phyloP scores from a whole-genome alignment of 2,113 vertebrate species.

The Lophura nycthemera region DNA sequence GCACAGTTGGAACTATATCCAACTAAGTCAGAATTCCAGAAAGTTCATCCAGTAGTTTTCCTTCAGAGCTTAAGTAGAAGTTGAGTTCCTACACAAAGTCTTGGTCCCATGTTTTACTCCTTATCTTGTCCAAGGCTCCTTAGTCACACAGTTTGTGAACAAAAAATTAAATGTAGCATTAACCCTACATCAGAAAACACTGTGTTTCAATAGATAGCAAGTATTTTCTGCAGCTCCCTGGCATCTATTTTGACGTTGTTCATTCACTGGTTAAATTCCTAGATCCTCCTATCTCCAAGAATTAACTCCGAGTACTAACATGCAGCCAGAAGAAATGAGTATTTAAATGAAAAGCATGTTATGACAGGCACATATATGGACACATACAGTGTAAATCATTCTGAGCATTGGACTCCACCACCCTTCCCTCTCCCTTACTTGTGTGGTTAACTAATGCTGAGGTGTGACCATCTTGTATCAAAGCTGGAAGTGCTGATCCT shows the following conservation, averaged over 20 bases:
- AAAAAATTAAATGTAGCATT: neutral
- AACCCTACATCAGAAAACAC: neutral
- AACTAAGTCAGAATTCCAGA: neutral
- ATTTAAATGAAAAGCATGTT: neutral
- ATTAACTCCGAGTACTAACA: neutral
- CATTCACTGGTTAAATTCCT: neutral
- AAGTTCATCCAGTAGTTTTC: neutral
- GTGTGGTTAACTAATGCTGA: neutral
- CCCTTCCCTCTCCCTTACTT: too few species aligned
- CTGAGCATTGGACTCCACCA: neutral
- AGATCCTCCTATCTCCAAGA: neutral
- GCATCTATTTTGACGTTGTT: neutral
- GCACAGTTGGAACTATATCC: neutral
- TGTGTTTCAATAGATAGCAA: neutral
- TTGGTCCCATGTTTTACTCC: neutral
- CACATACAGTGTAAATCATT: fast-evolving
- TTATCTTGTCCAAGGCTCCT: neutral
- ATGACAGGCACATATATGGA: neutral
- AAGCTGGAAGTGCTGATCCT: neutral
- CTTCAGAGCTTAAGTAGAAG: neutral
- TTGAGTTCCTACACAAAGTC: neutral
- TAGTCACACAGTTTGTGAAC: neutral
- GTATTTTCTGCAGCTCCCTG: neutral
- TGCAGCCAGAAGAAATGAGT: neutral
- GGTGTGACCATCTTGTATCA: neutral